These are phyloP conservation scores for Callorhinus ursinus DNA, from an alignment of 2,113 vertebrate genomes.

Conservation along the genomic window DNA sequence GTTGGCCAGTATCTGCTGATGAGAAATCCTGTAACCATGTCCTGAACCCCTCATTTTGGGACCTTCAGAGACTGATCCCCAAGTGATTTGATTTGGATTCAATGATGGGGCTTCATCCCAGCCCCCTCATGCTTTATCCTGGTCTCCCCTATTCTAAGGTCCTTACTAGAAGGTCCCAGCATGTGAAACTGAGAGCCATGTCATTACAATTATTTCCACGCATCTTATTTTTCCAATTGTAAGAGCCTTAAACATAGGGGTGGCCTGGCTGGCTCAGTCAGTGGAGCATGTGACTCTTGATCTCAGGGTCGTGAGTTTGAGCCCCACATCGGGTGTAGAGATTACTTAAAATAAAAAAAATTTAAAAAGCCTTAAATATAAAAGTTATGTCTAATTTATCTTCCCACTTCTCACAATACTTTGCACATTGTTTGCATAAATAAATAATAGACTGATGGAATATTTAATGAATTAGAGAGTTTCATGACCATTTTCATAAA, in stretches of 20 bases:
- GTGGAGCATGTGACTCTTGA: background rate
- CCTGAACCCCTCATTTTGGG: background rate
- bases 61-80: background rate
- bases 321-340: background rate
- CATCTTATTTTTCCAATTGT: background rate
- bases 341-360: background rate
- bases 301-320: background rate
- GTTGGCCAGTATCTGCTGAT: background rate
- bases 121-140: background rate
- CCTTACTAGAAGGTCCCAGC: background rate
- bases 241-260: background rate
- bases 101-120: background rate
- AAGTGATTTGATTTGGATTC: background rate
- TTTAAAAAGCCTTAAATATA: background rate
- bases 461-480: background rate
- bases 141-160: background rate
- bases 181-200: background rate
- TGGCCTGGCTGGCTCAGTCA: background rate
- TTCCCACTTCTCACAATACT: background rate
- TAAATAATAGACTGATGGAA: background rate
- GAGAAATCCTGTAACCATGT: background rate
- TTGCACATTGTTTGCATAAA: background rate
- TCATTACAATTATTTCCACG: background rate
- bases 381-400: conserved; percentile 26
- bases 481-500: background rate